These are phyloP conservation scores for Diachasma alloeum DNA, from an alignment of 1,140 invertebrate genomes.

Conservation along the genomic window DNA sequence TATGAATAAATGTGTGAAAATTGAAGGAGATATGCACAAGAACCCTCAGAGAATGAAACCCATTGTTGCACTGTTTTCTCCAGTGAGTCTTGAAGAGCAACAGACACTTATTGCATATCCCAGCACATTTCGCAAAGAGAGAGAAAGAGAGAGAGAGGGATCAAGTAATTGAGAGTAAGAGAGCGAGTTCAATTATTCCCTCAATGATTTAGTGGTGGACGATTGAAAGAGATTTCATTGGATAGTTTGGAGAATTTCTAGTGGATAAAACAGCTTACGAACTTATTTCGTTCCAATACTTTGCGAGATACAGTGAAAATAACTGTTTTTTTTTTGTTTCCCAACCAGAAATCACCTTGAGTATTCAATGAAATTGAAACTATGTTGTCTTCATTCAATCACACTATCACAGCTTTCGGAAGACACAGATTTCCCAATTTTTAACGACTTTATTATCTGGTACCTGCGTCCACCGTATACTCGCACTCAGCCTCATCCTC, in stretches of 20 bases:
- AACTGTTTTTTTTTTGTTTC: no score
- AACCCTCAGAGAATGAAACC: not conserved
- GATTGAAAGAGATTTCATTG: no score
- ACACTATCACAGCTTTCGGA: not conserved
- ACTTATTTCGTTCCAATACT: no score
- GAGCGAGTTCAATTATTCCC: no score
- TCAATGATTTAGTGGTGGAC: no score
- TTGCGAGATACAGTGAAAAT: no score
- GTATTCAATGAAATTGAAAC: not conserved
- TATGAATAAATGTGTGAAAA: not conserved
- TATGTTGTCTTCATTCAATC: not conserved
- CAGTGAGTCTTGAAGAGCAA: not conserved
- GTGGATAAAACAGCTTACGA: no score
- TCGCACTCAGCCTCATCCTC: constrained; percentile 40
- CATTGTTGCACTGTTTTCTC: not conserved
- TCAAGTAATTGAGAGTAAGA: not conserved
- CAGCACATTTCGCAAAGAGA: not conserved
- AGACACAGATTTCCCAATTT: not conserved
- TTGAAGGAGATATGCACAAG: not conserved
- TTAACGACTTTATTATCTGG: constrained; percentile 3
- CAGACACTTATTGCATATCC: not conserved
- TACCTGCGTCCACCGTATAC: constrained; percentile 38
- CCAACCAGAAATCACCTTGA: no score
- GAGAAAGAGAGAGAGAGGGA: not conserved
- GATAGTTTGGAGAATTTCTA: no score